Evolutionary conservation across 1,140 invertebrate species (phyloP).

Genomic region (Leptoteleia sp.): DNA sequence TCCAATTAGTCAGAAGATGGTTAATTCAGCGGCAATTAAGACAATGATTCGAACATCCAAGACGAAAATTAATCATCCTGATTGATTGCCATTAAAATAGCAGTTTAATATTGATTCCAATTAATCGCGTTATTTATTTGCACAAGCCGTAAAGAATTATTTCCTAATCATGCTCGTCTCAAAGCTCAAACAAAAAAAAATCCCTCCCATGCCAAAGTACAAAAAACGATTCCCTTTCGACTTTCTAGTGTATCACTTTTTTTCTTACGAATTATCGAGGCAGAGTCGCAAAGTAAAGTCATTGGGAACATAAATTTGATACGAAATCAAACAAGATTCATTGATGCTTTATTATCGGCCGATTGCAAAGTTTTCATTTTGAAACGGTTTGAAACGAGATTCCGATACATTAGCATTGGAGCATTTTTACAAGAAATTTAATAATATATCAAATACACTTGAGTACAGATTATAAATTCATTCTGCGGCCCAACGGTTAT

Average conservation of each 20-base stretch:
- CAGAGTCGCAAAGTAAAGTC: not conserved
- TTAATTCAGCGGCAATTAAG: constrained; percentile 46
- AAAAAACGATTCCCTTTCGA: not conserved
- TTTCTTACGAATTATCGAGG: too few relatives aligned
- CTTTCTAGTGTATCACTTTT: too few relatives aligned
- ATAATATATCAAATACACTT: constrained; percentile 48
- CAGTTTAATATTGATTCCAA: constrained; percentile 52
- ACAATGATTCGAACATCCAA: constrained; percentile 40
- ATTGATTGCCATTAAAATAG: constrained; percentile 61
- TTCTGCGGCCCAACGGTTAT: constrained; percentile 64
- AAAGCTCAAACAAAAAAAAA: not conserved
- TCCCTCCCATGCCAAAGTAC: too few relatives aligned
- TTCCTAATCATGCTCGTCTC: constrained; percentile 12
- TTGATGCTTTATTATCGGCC: not conserved
- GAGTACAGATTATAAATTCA: constrained; percentile 61
- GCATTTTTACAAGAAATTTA: constrained; percentile 40
- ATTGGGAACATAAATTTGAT: not conserved
- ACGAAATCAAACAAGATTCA: not conserved
- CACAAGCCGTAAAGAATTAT: constrained; percentile 15
- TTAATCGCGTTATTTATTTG: constrained; percentile 30
- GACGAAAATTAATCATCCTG: constrained; percentile 49
- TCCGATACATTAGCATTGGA: constrained; percentile 6
- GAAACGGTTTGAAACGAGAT: not conserved
- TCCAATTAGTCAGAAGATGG: constrained; percentile 11
- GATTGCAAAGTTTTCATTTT: not conserved